These are phyloP conservation scores for Sphenodon punctatus DNA, from an alignment of 2,797 vertebrate species.

Conservation along the genomic window DNA sequence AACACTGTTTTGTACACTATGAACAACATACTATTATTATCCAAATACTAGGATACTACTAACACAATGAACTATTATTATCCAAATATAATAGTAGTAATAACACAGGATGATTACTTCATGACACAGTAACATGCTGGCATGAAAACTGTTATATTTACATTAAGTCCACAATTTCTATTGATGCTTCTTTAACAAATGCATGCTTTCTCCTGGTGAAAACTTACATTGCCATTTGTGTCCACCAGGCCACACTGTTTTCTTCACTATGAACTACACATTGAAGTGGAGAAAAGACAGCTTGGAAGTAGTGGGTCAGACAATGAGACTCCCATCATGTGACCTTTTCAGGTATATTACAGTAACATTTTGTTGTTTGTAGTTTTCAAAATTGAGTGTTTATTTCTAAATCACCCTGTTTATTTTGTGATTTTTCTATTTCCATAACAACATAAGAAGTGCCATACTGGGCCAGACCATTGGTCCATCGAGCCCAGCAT, in stretches of 20 bases:
- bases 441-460: too few species aligned
- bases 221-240: slow-evolving; percentile 1
- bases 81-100: neutral
- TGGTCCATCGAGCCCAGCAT: too few species aligned
- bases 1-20: too few species aligned
- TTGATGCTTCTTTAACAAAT: neutral
- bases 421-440: slow-evolving; percentile 32
- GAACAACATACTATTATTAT: too few species aligned
- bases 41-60: too few species aligned
- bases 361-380: neutral
- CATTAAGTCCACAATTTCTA: slow-evolving; percentile 1
- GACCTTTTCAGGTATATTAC: neutral
- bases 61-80: too few species aligned
- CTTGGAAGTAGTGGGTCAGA: neutral
- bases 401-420: neutral
- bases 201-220: neutral
- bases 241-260: too few species aligned
- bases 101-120: neutral
- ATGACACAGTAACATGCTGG: neutral
- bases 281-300: neutral
- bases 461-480: too few species aligned
- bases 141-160: neutral
- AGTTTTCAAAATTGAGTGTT: neutral
- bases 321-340: neutral
- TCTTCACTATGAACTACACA: too few species aligned